Evolutionary conservation across 2,888 invertebrate species (phyloP).

Genomic region (Uloborus plumipes): DNA sequence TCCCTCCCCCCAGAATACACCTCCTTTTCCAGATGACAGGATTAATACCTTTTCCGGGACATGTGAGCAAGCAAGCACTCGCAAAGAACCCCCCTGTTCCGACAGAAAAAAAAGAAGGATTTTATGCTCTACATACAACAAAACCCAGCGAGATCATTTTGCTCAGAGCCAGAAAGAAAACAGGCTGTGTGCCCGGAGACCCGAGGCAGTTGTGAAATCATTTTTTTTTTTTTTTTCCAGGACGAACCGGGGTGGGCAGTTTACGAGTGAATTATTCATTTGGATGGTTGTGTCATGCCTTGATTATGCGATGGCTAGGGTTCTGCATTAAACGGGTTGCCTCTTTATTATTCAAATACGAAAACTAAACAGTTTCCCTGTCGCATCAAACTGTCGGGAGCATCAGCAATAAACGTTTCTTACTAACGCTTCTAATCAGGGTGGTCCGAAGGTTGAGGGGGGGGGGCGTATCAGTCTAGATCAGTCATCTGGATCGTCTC

Average conservation of each 20-base stretch:
- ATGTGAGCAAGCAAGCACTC: slow-evolving; percentile 41
- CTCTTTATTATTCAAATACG: too few relatives aligned
- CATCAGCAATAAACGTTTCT: too few relatives aligned
- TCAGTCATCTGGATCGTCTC: too few relatives aligned
- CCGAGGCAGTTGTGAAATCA: not conserved
- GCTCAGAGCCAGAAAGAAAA: slow-evolving; percentile 9
- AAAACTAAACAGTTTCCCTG: too few relatives aligned
- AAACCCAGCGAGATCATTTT: slow-evolving; percentile 3
- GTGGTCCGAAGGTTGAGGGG: too few relatives aligned
- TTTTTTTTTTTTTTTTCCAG: slow-evolving; percentile 9
- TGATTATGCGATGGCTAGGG: too few relatives aligned
- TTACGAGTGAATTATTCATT: too few relatives aligned
- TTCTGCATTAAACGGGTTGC: too few relatives aligned
- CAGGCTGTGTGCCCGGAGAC: slow-evolving; percentile 14
- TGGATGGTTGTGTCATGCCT: too few relatives aligned
- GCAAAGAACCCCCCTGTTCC: not conserved
- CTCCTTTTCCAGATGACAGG: slow-evolving; percentile 37
- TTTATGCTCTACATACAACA: slow-evolving; percentile 45
- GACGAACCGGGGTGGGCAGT: slow-evolving; percentile 21
- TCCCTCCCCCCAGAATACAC: slow-evolving; percentile 23
- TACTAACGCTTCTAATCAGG: too few relatives aligned
- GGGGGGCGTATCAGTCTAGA: too few relatives aligned
- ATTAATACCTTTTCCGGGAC: slow-evolving; percentile 36
- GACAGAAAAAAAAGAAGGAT: slow-evolving; percentile 5
- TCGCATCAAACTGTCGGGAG: too few relatives aligned